Evolutionary conservation across 2,797 vertebrate genomes (phyloP), one percentile per base, ranked within the genome.

Genomic region (Antrozous pallidus): DNA sequence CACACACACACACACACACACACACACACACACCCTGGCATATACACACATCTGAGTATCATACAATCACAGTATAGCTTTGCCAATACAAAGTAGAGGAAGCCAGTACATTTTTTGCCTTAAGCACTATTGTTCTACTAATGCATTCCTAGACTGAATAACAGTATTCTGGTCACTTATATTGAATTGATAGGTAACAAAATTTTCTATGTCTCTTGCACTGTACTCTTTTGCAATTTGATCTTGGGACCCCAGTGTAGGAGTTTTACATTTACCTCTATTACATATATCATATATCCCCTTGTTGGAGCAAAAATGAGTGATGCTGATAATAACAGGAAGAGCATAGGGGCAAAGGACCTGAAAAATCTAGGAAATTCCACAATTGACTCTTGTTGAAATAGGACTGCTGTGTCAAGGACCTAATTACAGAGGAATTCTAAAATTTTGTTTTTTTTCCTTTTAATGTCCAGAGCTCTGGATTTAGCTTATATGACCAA

Each of bases 251-350:
- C 17, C 22, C n/a, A 40, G 14, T 63, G 3, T 56, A 86, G 75
- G 6, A 28, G 24, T 61, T 93, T 77, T 85, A 56, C 33, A 40
- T 82, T 77, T 94, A 45, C 31, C 20, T 83, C 33, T 96, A n/a
- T 47, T 69, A 4, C 31, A 26, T 38, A 8, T 31, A 24, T 4
- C 13, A 14, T 45, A 31, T 51, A n/a, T 38, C 4, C 70, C 8
- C 42, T 24, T 31, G 9, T 36, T n/a, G 71, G 49, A 89, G 4
- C 17, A 93, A 88, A 88, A 77, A 8, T 33, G 54, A 81, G 11
- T 40, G 38, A 49, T 31, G 4, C 54, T 63, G 67, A 82, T 6
- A 71, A 18, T 36, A 54, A 40, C 6, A 22, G 33, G 8, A 49
- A 87, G 11, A 51, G 6, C 7, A 0, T 13, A 16, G 56, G 8